phyloP scores from a whole-genome alignment of 2,113 vertebrate species.

The Hyla sarda region DNA sequence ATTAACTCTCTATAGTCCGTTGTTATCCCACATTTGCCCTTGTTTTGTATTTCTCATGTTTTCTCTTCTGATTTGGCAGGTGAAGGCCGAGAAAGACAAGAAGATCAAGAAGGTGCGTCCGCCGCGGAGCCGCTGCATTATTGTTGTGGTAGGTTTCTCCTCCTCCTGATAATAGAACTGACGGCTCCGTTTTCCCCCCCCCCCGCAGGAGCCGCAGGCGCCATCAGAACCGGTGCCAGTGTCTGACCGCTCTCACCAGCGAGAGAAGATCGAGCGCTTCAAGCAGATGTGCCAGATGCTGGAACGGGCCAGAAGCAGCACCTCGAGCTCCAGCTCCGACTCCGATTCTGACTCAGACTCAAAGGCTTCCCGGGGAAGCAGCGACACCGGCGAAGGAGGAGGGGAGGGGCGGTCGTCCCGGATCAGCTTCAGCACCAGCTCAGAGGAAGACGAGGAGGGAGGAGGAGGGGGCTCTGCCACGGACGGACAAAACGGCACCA shows the following conservation, averaged over 20 bases:
- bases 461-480: conserved; percentile 61
- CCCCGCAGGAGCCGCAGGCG: conserved; percentile 63
- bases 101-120: conserved; percentile 41
- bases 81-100: conserved; percentile 52
- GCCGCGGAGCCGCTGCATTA: neutral
- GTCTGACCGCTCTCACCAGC: conserved; percentile 80
- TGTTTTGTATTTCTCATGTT: neutral
- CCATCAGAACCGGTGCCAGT: conserved; percentile 61
- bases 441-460: conserved; percentile 73
- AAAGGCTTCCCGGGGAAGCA: conserved; percentile 60
- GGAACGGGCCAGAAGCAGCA: conserved; percentile 82
- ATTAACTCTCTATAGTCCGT: too few relatives aligned
- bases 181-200: neutral
- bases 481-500: conserved; percentile 65
- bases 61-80: neutral
- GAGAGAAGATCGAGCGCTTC: conserved; percentile 90
- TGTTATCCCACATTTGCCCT: too few relatives aligned
- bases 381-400: conserved; percentile 60
- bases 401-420: conserved; percentile 66
- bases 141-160: too few relatives aligned
- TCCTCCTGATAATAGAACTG: neutral
- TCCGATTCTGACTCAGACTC: conserved; percentile 85
- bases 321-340: conserved; percentile 85
- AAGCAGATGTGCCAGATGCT: conserved; percentile 90
- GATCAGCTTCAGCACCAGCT: conserved; percentile 82